Base-by-base conservation (phyloP, 23 tunicate genomes). In the Aplidium turbinatum region DNA sequence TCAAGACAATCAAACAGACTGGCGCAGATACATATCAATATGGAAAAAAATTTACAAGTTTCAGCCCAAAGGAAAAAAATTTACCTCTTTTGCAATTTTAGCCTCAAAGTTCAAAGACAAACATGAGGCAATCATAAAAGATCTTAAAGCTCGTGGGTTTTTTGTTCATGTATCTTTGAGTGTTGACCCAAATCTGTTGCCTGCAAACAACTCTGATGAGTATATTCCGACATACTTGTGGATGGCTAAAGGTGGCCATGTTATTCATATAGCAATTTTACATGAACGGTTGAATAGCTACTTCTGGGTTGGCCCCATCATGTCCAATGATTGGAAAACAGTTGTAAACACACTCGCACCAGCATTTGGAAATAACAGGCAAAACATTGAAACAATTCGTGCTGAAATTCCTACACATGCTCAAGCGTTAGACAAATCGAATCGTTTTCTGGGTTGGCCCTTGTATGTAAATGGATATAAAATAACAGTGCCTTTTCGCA, bases 351-450 rank as follows among this genome's bases (percentile, higher is more conserved):
- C 66, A 32, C 81, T 88, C 0, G 63, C 85, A 18, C 87, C 82
- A 0, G 78, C 76, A 11, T 40, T 88, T 7, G 36, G 79, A 30
- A 80, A 42, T 32, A 79, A 75, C 3, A 81, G 96, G 96, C 77
- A 68, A 4, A 81, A 78, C 13, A 68, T 88, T 79, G 78, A 81
- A 5, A 57, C 4, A 19, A 83, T 83, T 39, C 87, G 87, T 45
- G 83, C 96, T 33, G 65, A 77, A 47, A 81, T 88, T 81, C 96
- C 87, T 11, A 68, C 73, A 58, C 76, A 88, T 76, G 83, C 82
- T 53, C 96, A 88, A 81, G 96, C 87, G 2, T 73, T 77, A 58
- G 96, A 88, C 33, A 78, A 60, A 38, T 68, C 86, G 0, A 46
- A 63, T 11, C 72, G 72, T 19, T 75, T 88, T 51, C 75, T 79